phyloP scores from a whole-genome alignment of 2,113 vertebrate genomes.

The Choloepus hoffmanni region DNA sequence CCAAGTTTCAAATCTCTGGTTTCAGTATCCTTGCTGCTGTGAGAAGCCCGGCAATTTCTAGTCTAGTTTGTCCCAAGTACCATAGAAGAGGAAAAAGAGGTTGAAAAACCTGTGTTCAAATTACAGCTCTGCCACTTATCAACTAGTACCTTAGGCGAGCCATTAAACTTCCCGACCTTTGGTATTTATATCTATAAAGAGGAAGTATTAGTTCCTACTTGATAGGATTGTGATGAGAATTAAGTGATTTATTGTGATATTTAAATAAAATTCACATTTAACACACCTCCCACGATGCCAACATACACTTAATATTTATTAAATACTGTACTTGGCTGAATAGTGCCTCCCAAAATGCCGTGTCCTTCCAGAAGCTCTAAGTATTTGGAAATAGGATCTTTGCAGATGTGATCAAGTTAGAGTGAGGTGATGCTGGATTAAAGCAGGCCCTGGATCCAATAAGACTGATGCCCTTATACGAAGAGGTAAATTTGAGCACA shows the following conservation, averaged over 20 bases:
- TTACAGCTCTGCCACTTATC: neutral
- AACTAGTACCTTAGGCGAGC: neutral
- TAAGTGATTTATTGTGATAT: constrained; percentile 1
- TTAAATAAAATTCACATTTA: constrained; percentile 18
- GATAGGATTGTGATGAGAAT: neutral
- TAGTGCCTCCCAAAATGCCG: no score
- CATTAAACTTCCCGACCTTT: neutral
- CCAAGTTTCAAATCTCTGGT: neutral
- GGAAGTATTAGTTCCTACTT: neutral
- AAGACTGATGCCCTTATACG: no score
- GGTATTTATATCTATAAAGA: neutral
- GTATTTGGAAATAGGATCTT: no score
- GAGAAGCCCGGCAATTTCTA: neutral
- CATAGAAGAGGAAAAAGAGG: neutral
- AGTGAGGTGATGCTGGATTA: no score
- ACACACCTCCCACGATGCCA: neutral
- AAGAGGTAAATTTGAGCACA: no score
- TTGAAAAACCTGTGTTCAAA: neutral
- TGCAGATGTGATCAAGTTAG: no score
- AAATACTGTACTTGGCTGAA: no score
- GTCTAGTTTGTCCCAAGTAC: neutral
- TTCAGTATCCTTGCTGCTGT: neutral
- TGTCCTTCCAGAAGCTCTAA: no score
- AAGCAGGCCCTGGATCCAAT: no score
- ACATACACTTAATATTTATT: neutral